phyloP scores from a whole-genome alignment of 2,797 vertebrate species.

The Ficedula albicollis region DNA sequence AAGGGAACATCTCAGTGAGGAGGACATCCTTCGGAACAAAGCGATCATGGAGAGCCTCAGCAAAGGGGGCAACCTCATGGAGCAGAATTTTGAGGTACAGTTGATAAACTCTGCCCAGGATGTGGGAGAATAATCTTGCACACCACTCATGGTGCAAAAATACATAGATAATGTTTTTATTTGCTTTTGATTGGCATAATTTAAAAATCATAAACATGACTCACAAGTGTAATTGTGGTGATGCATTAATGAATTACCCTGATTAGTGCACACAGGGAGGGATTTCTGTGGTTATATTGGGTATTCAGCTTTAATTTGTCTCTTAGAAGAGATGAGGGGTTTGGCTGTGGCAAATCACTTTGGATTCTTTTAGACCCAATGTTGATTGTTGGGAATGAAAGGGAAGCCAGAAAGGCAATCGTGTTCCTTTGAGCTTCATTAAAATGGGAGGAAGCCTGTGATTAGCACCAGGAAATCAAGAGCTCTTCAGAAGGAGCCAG shows the following conservation, averaged over 20 bases:
- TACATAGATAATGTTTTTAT: background rate
- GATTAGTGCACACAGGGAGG: background rate
- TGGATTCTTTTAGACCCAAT: background rate
- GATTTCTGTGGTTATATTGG: background rate
- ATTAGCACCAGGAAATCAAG: conserved; percentile 38
- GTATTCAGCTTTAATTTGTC: conserved; percentile 5
- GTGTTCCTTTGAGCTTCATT: background rate
- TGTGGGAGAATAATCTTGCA: background rate
- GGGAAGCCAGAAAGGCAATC: background rate
- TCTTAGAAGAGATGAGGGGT: background rate
- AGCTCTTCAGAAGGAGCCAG: conserved; percentile 34
- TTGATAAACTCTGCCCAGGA: background rate
- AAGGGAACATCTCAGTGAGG: conserved; percentile 96
- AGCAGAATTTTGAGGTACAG: conserved; percentile 95
- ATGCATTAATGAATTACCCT: background rate
- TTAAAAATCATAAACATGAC: background rate
- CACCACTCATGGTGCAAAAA: background rate
- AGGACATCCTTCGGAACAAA: conserved; percentile 98
- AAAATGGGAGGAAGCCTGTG: background rate
- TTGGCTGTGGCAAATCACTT: conserved; percentile 17
- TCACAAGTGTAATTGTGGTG: background rate
- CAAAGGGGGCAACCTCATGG: conserved; percentile 94
- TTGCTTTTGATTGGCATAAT: background rate
- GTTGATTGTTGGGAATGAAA: background rate
- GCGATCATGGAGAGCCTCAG: conserved; percentile 99